Percentiles rank a stretch among this genome's conserved stretches.
phyloP scores from a whole-genome alignment of 1,140 invertebrate species.

The Coboldia fuscipes region DNA sequence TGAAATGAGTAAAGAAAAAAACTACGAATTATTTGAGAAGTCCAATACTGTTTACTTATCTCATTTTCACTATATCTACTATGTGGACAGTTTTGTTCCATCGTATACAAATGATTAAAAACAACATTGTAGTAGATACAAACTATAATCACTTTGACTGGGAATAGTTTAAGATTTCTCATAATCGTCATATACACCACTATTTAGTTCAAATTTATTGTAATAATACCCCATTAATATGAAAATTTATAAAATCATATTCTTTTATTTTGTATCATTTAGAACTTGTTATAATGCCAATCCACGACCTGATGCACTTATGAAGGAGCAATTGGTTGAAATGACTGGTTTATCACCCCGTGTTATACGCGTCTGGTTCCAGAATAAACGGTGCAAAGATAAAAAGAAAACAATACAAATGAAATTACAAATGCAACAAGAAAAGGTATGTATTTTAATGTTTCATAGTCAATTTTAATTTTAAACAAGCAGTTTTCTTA shows the following conservation, averaged over 20 bases:
- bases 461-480: background rate
- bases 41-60: too few relatives aligned
- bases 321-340: constrained; percentile 98
- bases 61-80: too few relatives aligned
- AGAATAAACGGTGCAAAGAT: constrained; percentile 98
- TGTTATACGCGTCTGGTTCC: constrained; percentile 96
- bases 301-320: constrained; percentile 90
- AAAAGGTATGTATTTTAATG: constrained; percentile 62
- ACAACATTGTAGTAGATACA: too few relatives aligned
- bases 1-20: too few relatives aligned
- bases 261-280: constrained; percentile 8
- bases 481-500: too few relatives aligned
- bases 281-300: constrained; percentile 89
- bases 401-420: constrained; percentile 94
- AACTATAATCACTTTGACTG: too few relatives aligned
- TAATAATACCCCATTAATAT: too few relatives aligned
- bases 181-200: background rate
- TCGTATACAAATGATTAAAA: too few relatives aligned
- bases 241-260: too few relatives aligned
- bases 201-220: constrained; percentile 10
- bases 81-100: too few relatives aligned
- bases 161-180: too few relatives aligned
- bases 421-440: constrained; percentile 92
- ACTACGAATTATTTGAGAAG: too few relatives aligned
- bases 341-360: constrained; percentile 91